Percentiles rank a stretch among this genome's conserved stretches.
Conservation (phyloP, 1,140 invertebrate genomes). For the Diachasma alloeum region DNA sequence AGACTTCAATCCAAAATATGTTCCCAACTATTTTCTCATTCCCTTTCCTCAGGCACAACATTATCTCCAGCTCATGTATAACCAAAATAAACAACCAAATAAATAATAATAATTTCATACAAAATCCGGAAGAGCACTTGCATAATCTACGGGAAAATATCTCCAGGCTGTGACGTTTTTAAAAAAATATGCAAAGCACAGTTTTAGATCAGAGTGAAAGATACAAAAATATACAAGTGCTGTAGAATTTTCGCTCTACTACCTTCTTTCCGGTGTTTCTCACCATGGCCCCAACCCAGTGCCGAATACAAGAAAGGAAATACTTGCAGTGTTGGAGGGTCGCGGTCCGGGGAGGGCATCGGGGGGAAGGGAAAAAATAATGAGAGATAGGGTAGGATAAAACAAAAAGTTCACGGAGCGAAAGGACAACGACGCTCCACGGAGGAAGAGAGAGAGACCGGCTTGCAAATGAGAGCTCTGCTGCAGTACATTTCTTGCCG, state of each 20-base stretch:
- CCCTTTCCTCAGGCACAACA: no score
- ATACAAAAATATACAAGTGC: conserved; percentile 2
- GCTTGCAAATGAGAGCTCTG: conserved; percentile 55
- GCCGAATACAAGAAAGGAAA: conserved; percentile 11
- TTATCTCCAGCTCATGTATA: no score
- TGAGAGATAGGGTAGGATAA: conserved; percentile 7
- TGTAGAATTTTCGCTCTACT: conserved; percentile 17
- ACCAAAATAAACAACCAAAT: no score
- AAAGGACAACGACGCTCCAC: neutral
- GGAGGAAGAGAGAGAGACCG: conserved; percentile 10
- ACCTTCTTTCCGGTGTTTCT: conserved; percentile 20
- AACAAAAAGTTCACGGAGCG: conserved; percentile 15
- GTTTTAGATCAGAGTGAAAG: conserved; percentile 4
- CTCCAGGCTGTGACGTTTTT: neutral
- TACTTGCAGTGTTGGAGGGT: neutral
- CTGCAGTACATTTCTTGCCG: conserved; percentile 50
- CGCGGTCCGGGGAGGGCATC: neutral
- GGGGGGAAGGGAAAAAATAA: conserved; percentile 1
- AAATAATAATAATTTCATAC: no score
- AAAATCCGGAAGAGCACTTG: no score
- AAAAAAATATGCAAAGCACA: conserved; percentile 1
- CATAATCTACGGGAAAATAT: no score
- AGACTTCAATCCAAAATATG: no score
- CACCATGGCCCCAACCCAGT: neutral
- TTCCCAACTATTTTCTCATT: no score